phyloP scores from a whole-genome alignment of 2,888 invertebrate genomes.

The Cheilosia impressa region DNA sequence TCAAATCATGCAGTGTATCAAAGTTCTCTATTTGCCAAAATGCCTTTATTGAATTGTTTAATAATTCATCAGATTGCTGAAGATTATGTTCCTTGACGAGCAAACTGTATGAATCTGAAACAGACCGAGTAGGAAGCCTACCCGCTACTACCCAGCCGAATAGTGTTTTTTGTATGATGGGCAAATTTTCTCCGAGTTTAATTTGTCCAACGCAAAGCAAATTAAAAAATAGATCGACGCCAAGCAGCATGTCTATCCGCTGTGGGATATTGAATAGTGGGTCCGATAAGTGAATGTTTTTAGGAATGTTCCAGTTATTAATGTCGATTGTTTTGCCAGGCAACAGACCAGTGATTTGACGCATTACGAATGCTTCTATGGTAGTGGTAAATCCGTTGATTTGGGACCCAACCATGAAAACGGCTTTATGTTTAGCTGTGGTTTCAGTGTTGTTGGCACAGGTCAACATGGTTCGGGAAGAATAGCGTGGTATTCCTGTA shows the following conservation, averaged over 20 bases:
- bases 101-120: too few relatives aligned
- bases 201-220: constrained; percentile 42
- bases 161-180: constrained; percentile 47
- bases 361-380: constrained; percentile 45
- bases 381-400: constrained; percentile 28
- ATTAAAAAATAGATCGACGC: constrained; percentile 44
- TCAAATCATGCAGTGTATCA: not conserved
- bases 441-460: constrained; percentile 10
- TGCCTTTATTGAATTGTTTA: constrained; percentile 1
- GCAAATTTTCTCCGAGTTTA: constrained; percentile 33
- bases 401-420: constrained; percentile 13
- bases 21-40: constrained; percentile 14
- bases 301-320: constrained; percentile 24
- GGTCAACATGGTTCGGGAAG: not conserved
- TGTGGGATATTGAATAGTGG: constrained; percentile 44
- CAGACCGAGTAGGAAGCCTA: constrained; percentile 1
- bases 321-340: constrained; percentile 43
- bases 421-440: constrained; percentile 17
- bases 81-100: too few relatives aligned
- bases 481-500: not conserved
- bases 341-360: constrained; percentile 42
- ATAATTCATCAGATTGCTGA: not conserved
- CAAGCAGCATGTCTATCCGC: constrained; percentile 48
- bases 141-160: constrained; percentile 59
- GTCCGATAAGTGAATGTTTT: constrained; percentile 43